These are phyloP conservation scores for Temnothorax longispinosus DNA, from an alignment of 1,140 invertebrate species.

Conservation along the genomic window DNA sequence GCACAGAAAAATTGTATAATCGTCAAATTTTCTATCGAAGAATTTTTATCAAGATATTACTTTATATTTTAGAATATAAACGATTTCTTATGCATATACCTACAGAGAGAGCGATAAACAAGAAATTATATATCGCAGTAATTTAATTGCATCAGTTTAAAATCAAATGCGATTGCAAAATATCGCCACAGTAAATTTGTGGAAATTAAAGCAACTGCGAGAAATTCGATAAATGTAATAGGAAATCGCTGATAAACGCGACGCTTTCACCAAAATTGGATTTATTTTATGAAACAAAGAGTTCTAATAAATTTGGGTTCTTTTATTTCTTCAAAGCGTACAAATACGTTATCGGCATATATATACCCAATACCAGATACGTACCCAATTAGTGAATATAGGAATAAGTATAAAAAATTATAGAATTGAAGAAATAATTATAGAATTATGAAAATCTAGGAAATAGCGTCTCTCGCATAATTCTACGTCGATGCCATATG, in stretches of 20 bases:
- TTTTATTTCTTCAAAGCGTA: not conserved
- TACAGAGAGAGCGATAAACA: not conserved
- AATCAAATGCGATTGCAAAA: not conserved
- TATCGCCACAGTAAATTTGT: not conserved
- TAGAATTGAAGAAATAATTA: not conserved
- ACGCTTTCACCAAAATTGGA: conserved; percentile 7
- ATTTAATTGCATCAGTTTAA: not conserved
- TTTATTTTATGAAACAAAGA: not conserved
- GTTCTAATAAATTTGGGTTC: not conserved
- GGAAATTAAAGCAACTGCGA: not conserved
- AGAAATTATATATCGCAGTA: not conserved
- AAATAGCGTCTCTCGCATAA: not conserved
- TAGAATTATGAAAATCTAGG: not conserved
- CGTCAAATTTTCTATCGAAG: not conserved
- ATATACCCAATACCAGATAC: not conserved
- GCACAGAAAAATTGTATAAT: conserved; percentile 14
- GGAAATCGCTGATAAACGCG: not conserved
- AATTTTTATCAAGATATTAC: not conserved
- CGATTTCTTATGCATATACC: not conserved
- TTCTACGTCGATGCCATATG: not conserved
- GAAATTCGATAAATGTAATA: conserved; percentile 6
- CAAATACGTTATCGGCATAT: not conserved
- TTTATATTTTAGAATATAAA: not conserved
- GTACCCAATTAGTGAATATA: not conserved
- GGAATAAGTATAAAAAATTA: not conserved